Base-by-base conservation (phyloP, 1,140 invertebrate genomes). In the Brachionus koreanus region DNA sequence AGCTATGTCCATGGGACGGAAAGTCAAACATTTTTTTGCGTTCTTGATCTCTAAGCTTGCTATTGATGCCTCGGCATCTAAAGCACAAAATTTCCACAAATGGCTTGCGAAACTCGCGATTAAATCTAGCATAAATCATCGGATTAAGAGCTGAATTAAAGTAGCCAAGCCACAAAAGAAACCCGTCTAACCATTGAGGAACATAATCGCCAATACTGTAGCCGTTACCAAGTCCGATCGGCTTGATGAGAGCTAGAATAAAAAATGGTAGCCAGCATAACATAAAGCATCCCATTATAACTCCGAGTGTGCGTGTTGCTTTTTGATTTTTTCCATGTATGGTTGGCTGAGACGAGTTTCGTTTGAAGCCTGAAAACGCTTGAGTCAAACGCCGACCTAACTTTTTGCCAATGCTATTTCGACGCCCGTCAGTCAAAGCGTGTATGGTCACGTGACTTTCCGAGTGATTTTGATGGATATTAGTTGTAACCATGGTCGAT, bases 231-330 rank as follows among this genome's bases (percentile, higher is more conserved):
- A 69, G 2, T 39, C 37, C 13, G 5, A 83, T 75, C 4, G 91
- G 90, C 23, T 90, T 87, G 13, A 91, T 88, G n/a, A 90, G 87
- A 82, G 91, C 91, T 3, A 90, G 85, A 35, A 90, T 89, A 83
- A 91, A 91, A 84, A 91, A 91, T 3, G 91, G 91, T 19, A 91
- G 84, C 91, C 91, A 91, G 83, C 91, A 91, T 5, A 90, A 85
- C 7, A 90, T 87, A 85, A 91, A 91, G 0, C 90, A 91, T 7
- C 91, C 90, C 83, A 91, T 89, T 74, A 91, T 91, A 25, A 91
- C 90, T 5, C 90, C 91, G 29, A 91, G 86, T 0, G 95, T 97
- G 7, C 94, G 94, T 82, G 94, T 95, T 5, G 95, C 95, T 87
- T 97, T 96, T 49, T 83, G 82, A 57, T 82, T 65, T 72, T 82